Evolutionary conservation across 1,140 invertebrate genomes (phyloP), one percentile per base, ranked within the genome.

Genomic region (Trachymyrmex cornetzi): DNA sequence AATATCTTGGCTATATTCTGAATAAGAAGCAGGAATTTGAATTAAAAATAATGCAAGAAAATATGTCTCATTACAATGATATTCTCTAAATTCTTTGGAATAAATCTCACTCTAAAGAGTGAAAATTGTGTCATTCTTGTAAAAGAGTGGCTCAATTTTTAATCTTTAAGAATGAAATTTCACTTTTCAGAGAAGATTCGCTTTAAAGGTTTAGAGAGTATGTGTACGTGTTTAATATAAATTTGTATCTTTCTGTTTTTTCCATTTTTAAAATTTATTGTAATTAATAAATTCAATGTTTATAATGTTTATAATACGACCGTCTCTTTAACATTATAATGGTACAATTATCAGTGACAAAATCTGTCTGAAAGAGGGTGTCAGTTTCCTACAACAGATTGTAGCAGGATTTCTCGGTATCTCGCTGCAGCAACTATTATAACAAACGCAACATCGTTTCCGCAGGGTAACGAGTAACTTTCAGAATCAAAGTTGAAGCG

Each of bases 401-500:
- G 57, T 44, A 61, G 24, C 6, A 19, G 14, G n/a, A 1, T 34
- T 63, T n/a, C 19, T 19, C 24, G 38, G 0, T 61, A 84, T 74
- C 24, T 84, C 69, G 38, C 19, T 22, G 69, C 67, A 74, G 16
- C 67, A 22, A 61, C 55, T 48, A 84, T 75, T 74, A 55, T 74
- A 74, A 84, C 69, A 84, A 84, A 84, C 80, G 55, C 55, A 55
- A 84, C 55, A 30, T 74, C 80, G 44, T 84, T 84, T 74, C 69
- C 55, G 80, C 24, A 22, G 59, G 57, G 55, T 84, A 84, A 84
- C 80, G 80, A 84, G 80, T 84, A 84, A 84, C 80, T 84, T 50
- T 74, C 44, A 63, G 55, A 84, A 84, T 84, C 80, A 74, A 84
- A 84, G 80, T 84, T 84, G 69, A 75, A 84, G 80, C 80, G 69